Evolutionary conservation across 2,888 invertebrate species (phyloP), one percentile per base, ranked within the genome.

Genomic region (Hypolimnas misippus): DNA sequence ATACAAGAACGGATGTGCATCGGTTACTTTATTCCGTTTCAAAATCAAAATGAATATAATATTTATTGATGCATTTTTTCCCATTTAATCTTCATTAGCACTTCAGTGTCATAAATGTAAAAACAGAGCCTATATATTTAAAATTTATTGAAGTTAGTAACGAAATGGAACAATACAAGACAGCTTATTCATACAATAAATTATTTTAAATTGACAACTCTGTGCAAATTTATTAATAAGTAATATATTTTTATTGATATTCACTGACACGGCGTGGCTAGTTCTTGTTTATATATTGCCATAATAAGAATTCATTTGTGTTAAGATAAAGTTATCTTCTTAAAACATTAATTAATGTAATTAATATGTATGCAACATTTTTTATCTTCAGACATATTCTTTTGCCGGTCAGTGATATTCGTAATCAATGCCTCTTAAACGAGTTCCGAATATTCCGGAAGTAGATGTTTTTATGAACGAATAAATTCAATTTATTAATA

Each of bases 201-300:
- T 60, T 19, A 35, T 44, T n/a, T 29, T 60, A 60, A 59, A 60
- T 60, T 54, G 60, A 60, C 53, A 60, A 38, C 16, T 38, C 21
- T 33, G 33, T 14, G 16, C 17, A 35, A 35, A 46, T 46, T 44
- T 59, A 59, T 59, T 16, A 35, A 35, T 14, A 16, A 49, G 21
- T 29, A 29, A 49, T 29, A 29, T 54, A 54, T 54, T 29, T 60
- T 49, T 25, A 35, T 54, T 54, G 19, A 35, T 54, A 46, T 49
- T 60, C 35, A 54, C 54, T 46, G 38, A 60, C 38, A 38, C 29
- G 14, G 19, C 44, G 19, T 19, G 12, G 2, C 25, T 21, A 46
- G 21, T n/a, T 14, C 29, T 7, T 49, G 29, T 49, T 49, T 49
- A 14, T 19, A 8, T 21, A n/a, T 21, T 29, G 49, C 29, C 29